phyloP scores from a whole-genome alignment of 37 sponge, comb jelly and placozoan genomes.

The Halisarca cf. caerulea region DNA sequence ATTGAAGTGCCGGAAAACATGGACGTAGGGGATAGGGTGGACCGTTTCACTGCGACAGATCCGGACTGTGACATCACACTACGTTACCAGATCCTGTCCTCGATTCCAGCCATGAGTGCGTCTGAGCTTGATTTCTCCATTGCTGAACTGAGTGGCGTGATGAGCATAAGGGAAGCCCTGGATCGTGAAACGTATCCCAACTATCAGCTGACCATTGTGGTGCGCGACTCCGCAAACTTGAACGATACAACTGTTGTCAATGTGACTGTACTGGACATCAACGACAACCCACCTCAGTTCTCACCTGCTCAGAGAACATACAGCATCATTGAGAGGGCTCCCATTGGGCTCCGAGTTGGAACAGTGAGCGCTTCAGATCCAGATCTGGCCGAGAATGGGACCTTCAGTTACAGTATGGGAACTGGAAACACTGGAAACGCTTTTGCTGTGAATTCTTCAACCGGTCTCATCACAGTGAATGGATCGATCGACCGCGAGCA shows the following conservation, averaged over 20 bases:
- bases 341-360: slow-evolving; percentile 23
- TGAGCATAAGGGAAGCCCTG: background rate
- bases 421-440: background rate
- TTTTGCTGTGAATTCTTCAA: slow-evolving; percentile 31
- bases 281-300: slow-evolving; percentile 75
- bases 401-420: slow-evolving; percentile 34
- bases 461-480: slow-evolving; percentile 38
- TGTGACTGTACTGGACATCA: slow-evolving; percentile 62
- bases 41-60: slow-evolving; percentile 29
- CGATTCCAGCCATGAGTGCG: background rate
- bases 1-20: slow-evolving; percentile 31
- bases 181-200: background rate
- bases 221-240: background rate
- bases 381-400: slow-evolving; percentile 32
- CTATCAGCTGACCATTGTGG: slow-evolving; percentile 23
- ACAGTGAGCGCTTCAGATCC: slow-evolving; percentile 40
- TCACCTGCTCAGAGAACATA: slow-evolving; percentile 3
- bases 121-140: background rate
- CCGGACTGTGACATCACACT: slow-evolving; percentile 50
- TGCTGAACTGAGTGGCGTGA: background rate
- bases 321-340: slow-evolving; percentile 32
- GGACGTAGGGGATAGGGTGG: background rate
- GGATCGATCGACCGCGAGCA: slow-evolving; percentile 11
- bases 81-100: slow-evolving; percentile 32
- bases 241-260: slow-evolving; percentile 19